Evolutionary conservation across 2,797 vertebrate species (phyloP).

Genomic region (Chaunax sp.): DNA sequence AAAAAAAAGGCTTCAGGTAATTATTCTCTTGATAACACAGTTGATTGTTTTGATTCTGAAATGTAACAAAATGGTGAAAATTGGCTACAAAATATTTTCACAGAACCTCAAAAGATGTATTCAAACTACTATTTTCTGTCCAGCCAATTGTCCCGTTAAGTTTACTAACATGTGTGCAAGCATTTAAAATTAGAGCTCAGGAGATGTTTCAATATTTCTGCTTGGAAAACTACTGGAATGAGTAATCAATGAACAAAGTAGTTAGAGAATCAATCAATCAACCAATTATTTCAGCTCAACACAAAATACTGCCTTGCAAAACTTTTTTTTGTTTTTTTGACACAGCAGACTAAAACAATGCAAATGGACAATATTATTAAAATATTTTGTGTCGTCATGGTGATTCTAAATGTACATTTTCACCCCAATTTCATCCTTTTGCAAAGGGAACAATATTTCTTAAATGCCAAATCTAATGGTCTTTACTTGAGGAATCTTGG

Average conservation of each 20-base stretch:
- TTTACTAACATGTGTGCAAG: neutral
- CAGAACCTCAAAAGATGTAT: neutral
- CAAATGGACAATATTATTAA: neutral
- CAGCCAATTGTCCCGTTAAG: neutral
- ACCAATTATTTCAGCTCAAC: slow-evolving; percentile 6
- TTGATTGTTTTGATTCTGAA: neutral
- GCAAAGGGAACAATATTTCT: neutral
- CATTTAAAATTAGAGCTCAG: neutral
- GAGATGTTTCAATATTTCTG: no score
- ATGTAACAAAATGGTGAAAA: neutral
- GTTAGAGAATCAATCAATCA: no score
- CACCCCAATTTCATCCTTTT: neutral
- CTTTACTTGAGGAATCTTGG: no score
- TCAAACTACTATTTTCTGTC: neutral
- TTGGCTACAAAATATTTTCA: neutral
- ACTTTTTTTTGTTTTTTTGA: neutral
- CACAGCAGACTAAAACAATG: neutral
- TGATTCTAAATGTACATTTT: neutral
- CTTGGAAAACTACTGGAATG: no score
- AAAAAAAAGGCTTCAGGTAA: neutral
- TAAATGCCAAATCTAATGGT: no score
- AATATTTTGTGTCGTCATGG: neutral
- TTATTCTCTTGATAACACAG: neutral
- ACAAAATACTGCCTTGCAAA: neutral
- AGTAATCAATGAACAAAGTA: neutral